These are phyloP conservation scores for Apocrypta bakeri DNA, from an alignment of 1,140 invertebrate species.

Conservation along the genomic window DNA sequence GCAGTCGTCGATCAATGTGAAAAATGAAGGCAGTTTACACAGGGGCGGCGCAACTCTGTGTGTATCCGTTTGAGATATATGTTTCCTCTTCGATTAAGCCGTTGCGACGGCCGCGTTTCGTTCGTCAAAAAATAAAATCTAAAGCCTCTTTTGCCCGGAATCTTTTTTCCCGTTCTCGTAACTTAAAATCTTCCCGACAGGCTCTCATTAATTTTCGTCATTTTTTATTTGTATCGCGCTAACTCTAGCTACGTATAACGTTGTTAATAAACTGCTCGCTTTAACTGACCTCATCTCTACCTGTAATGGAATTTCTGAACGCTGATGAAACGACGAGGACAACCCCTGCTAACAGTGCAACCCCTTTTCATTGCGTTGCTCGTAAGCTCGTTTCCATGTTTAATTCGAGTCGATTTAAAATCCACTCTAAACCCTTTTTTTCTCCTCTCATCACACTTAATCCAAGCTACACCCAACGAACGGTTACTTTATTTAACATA, in stretches of 20 bases:
- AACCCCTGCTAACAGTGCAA: not conserved
- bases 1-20: conserved; percentile 25
- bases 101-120: not conserved
- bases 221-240: too few species aligned
- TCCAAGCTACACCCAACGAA: not conserved
- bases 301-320: conserved; percentile 56
- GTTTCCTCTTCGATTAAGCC: conserved; percentile 12
- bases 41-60: not conserved
- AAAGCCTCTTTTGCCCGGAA: too few species aligned
- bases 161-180: not conserved
- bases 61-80: not conserved
- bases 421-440: not conserved
- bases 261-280: conserved; percentile 53
- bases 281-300: conserved; percentile 46
- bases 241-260: not conserved
- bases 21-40: conserved; percentile 30
- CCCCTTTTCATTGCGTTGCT: not conserved
- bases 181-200: too few species aligned
- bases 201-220: too few species aligned
- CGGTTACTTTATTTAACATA: too few species aligned
- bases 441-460: not conserved
- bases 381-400: conserved; percentile 33
- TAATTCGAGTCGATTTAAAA: conserved; percentile 19
- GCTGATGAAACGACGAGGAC: conserved; percentile 15
- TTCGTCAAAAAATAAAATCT: conserved; percentile 1